Conservation (phyloP, 2,113 vertebrate genomes). For the Salvelinus sp. region DNA sequence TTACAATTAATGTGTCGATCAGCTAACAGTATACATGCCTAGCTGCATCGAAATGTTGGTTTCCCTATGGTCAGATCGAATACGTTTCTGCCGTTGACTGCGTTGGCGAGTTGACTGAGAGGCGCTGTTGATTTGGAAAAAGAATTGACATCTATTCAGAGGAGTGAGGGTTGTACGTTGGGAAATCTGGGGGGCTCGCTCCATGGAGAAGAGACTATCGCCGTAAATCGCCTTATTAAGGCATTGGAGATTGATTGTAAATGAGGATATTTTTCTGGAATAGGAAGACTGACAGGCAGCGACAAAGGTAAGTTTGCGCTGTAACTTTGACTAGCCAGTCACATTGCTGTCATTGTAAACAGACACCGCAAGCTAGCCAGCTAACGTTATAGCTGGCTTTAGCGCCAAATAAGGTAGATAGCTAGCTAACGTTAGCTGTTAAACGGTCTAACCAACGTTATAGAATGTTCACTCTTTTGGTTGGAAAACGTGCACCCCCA, state of each 20-base stretch:
- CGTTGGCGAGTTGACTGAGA: constrained; percentile 45
- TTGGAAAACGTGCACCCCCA: neutral
- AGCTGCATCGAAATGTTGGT: constrained; percentile 33
- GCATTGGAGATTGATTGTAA: constrained; percentile 21
- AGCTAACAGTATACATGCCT: constrained; percentile 22
- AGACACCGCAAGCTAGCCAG: neutral
- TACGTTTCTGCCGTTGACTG: constrained; percentile 41
- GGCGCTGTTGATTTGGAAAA: constrained; percentile 59
- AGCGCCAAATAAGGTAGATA: constrained; percentile 2
- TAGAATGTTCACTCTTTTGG: neutral
- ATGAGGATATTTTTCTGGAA: constrained; percentile 25
- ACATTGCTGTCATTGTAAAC: neutral
- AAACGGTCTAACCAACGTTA: neutral
- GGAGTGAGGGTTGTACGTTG: constrained; percentile 35
- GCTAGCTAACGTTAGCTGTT: neutral
- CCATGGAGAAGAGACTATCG: constrained; percentile 31
- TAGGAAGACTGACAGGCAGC: constrained; percentile 39
- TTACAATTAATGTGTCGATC: constrained; percentile 21
- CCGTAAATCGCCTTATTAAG: neutral
- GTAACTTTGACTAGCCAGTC: neutral
- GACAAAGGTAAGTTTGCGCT: constrained; percentile 45
- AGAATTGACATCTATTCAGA: constrained; percentile 48
- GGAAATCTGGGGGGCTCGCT: constrained; percentile 23
- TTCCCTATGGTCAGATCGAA: constrained; percentile 32
- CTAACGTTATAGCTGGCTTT: neutral